Base-by-base conservation (phyloP, 2,888 invertebrate genomes). In the Prenolepis imparis region DNA sequence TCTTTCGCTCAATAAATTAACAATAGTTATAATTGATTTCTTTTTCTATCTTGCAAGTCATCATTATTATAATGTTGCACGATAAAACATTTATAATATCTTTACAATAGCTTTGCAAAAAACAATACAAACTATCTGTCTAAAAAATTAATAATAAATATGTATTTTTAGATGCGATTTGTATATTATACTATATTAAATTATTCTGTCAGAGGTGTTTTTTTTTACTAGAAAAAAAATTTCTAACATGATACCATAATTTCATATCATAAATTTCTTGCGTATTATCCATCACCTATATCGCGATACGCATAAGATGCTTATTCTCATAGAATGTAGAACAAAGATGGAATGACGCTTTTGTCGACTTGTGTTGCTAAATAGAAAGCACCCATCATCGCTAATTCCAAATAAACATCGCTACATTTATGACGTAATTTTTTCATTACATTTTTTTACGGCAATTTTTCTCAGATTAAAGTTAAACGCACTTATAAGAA, bases 61-160 rank as follows among this genome's bases (percentile, higher is more conserved):
- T 48, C 18, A 15, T 48, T 52, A 15, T 28, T 28, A 28, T 28
- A 28, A 28, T 28, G 28, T 28, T 48, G 18, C 48, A 18, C 48
- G 48, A 48, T 5, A 48, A 52, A 52, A 48, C 1, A 18, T 18
- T 18, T 36, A 36, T 36, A 36, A 36, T 36, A 36, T 36, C 28
- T 44, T 15, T n/a, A 44, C 4, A 44, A 15, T 44, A 15, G 15
- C 15, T 15, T 15, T 6, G 18, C 18, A 18, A 48, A 5, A 48
- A 48, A 48, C 48, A 48, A 48, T 48, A 6, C 18, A 4, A 48
- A 6, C 18, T 61, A 18, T 32, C 24, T 59, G 28, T 1, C 32
- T 61, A 32, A 15, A 41, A 41, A 66, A 41, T 66, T 66, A 66
- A 66, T 64, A 64, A 64, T 66, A 66, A 66, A 66, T 66, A 66